Percentiles rank a stretch among this genome's conserved stretches.
These are phyloP conservation scores for Heteromurus nitidus DNA, from an alignment of 2,888 invertebrate genomes.

Conservation along the genomic window DNA sequence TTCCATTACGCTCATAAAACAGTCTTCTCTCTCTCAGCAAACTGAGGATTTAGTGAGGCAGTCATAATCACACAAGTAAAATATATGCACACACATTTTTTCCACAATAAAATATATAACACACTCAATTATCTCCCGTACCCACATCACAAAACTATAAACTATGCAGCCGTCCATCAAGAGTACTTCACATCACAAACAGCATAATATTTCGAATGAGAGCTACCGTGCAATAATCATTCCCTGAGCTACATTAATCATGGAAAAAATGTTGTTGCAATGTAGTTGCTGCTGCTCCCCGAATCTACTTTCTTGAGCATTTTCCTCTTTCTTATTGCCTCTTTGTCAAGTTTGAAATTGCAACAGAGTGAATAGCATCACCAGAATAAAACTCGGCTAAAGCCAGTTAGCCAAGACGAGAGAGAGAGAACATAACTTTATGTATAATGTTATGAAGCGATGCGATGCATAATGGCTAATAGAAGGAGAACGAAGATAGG, in stretches of 20 bases:
- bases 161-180: no score
- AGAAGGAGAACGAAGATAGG: constrained; percentile 25
- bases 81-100: not conserved
- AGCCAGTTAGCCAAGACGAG: no score
- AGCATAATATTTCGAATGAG: not conserved
- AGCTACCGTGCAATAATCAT: constrained; percentile 23
- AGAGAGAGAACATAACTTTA: no score
- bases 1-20: constrained; percentile 17
- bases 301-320: no score
- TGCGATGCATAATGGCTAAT: no score
- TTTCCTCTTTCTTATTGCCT: no score
- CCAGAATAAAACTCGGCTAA: no score
- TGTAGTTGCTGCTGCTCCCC: no score
- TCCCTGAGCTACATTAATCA: constrained; percentile 34
- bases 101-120: not conserved
- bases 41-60: not conserved
- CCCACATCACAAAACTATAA: not conserved
- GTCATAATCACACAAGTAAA: constrained; percentile 13
- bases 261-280: constrained; percentile 41
- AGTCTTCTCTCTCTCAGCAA: constrained; percentile 12
- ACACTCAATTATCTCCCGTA: not conserved
- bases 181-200: not conserved
- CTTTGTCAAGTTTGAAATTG: no score
- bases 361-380: no score
- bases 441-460: no score